These are phyloP conservation scores for Recurvirostra avosetta DNA, from an alignment of 2,113 vertebrate species.

Conservation along the genomic window DNA sequence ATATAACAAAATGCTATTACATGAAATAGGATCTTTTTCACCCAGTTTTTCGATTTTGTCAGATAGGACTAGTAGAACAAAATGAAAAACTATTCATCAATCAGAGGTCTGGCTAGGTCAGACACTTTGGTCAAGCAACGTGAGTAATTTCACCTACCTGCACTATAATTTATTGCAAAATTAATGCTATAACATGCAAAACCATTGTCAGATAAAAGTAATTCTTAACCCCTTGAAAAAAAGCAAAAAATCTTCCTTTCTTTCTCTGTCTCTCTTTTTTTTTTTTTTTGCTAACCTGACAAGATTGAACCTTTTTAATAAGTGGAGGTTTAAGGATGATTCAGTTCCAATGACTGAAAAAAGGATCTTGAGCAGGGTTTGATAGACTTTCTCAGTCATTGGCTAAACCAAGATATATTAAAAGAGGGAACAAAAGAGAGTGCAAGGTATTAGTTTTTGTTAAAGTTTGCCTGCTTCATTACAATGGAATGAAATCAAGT, in stretches of 20 bases:
- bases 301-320: slow-evolving; percentile 4
- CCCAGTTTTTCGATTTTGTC: slow-evolving; percentile 10
- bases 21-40: slow-evolving; percentile 52
- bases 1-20: slow-evolving; percentile 45
- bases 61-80: slow-evolving; percentile 18
- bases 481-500: background rate
- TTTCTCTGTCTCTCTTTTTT: background rate
- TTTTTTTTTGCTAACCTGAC: background rate
- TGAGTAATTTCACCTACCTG: slow-evolving; percentile 49
- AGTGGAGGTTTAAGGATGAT: background rate
- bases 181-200: slow-evolving; percentile 48
- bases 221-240: slow-evolving; percentile 20
- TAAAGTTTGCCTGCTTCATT: background rate
- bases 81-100: slow-evolving; percentile 65
- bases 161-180: slow-evolving; percentile 53
- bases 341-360: background rate
- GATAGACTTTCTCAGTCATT: background rate
- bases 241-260: background rate
- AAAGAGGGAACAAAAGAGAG: background rate
- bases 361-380: background rate
- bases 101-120: slow-evolving; percentile 53
- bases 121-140: slow-evolving; percentile 41
- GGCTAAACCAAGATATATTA: background rate
- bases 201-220: slow-evolving; percentile 36
- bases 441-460: background rate